A percentile compares a stretch with the other conserved stretches of the same genome.
phyloP scores from a whole-genome alignment of 2,797 vertebrate species.

The Diplodus puntazzo region DNA sequence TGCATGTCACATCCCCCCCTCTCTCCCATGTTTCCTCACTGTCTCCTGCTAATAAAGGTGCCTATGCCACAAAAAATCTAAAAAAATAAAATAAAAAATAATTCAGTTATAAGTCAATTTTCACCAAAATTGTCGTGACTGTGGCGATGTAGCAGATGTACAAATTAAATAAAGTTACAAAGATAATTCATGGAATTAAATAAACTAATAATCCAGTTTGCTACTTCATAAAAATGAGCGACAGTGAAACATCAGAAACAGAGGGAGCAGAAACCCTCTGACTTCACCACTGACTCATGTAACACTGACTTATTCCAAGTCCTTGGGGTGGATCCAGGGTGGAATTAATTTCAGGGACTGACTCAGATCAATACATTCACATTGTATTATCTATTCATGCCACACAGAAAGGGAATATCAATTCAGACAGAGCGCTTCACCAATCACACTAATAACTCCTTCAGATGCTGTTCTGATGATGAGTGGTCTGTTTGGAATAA shows the following conservation, averaged over 20 bases:
- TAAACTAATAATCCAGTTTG: neutral
- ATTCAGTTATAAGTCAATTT: too few relatives aligned
- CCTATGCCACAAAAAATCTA: too few relatives aligned
- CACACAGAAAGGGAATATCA: slow-evolving; percentile 43
- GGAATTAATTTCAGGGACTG: slow-evolving; percentile 59
- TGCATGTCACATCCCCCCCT: too few relatives aligned
- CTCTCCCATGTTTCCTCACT: too few relatives aligned
- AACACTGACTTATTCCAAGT: slow-evolving; percentile 55
- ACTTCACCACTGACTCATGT: slow-evolving; percentile 47
- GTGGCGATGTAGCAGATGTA: too few relatives aligned
- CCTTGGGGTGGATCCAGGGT: slow-evolving; percentile 47
- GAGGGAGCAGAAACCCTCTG: slow-evolving; percentile 18
- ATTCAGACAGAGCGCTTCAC: slow-evolving; percentile 35
- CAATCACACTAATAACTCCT: slow-evolving; percentile 19
- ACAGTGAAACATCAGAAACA: neutral
- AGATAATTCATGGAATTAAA: neutral
- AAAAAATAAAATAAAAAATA: too few relatives aligned
- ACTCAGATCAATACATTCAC: slow-evolving; percentile 68
- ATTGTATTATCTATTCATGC: slow-evolving; percentile 54
- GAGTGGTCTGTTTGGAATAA: neutral
- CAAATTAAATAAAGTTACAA: too few relatives aligned
- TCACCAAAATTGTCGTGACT: too few relatives aligned
- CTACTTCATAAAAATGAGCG: slow-evolving; percentile 7
- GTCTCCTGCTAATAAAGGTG: too few relatives aligned
- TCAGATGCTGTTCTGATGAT: neutral